Evolutionary conservation across 2,888 invertebrate species (phyloP), one percentile per base, ranked within the genome.

Genomic region (Zaprionus obscuricornis): DNA sequence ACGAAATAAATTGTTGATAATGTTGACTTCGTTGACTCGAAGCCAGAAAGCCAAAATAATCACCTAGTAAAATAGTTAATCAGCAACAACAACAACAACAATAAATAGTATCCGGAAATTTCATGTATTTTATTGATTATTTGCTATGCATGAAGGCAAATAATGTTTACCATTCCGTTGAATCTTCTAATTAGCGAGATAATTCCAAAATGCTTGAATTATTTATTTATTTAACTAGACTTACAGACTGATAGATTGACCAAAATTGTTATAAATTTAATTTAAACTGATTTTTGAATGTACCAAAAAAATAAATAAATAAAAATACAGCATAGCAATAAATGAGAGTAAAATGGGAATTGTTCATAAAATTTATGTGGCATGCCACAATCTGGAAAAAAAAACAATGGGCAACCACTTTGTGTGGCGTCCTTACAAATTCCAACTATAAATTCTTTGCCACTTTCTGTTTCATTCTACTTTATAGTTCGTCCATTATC

Each of bases 91-190:
- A n/a, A n/a, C n/a, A n/a, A 67, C 6, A 56, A 62, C 56, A 67
- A 14, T 18, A 49, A 40, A 31, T 27, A 27, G 17, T 11, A 26
- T 37, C 27, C 22, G 51, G 50, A 62, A 55, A 55, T 47, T 55
- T 31, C 31, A 39, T 47, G 55, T 37, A 62, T 47, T 67, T 66
- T 56, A 62, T 62, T 66, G 67, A 56, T 56, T 66, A 66, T 59
- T 60, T 66, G 36, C 18, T 42, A 26, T 39, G 26, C 43, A 8
- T 42, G 8, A 8, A 18, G 14, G n/a, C n/a, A n/a, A n/a, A n/a
- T 14, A 18, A 20, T 55, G 66, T 34, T 62, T 62, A 66, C 11
- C 39, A 17, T 40, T 29, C 27, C 20, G 27, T 42, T 47, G 17
- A 42, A 43, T 11, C 43, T 46, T 42, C 50, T 67, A 66, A 62